Conservation (phyloP, 2,888 invertebrate species). For the Metalampra italica region DNA sequence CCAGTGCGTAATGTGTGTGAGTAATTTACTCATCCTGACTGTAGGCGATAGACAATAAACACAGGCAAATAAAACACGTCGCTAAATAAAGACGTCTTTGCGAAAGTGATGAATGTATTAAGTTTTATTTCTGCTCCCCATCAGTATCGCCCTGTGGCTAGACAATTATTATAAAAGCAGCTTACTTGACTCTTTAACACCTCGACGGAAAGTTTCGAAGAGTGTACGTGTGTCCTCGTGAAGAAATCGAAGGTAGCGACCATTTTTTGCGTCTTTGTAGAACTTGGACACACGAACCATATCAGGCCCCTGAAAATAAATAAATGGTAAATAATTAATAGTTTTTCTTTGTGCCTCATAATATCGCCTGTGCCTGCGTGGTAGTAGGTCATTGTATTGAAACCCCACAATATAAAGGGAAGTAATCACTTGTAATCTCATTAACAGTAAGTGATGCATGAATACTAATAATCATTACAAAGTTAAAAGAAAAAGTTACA, state of each 20-base stretch:
- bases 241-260: constrained; percentile 89
- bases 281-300: constrained; percentile 93
- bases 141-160: too few species aligned
- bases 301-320: constrained; percentile 88
- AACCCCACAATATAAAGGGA: constrained; percentile 46
- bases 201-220: constrained; percentile 93
- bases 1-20: constrained; percentile 32
- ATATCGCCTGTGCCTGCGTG: neutral
- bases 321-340: constrained; percentile 1
- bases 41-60: constrained; percentile 24
- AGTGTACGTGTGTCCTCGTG: constrained; percentile 93
- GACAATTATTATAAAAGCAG: constrained; percentile 19
- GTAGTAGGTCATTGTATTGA: constrained; percentile 48
- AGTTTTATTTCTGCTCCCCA: too few species aligned
- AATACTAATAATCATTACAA: neutral
- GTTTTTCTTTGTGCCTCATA: neutral
- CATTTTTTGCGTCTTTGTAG: constrained; percentile 93
- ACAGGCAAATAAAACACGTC: neutral
- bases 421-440: constrained; percentile 61
- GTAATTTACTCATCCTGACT: constrained; percentile 22
- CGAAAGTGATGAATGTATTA: too few species aligned
- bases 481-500: neutral
- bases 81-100: neutral
- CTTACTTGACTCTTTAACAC: constrained; percentile 94
- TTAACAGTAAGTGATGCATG: constrained; percentile 29